phyloP scores from a whole-genome alignment of 2,888 invertebrate species.

The Aphelenchoides bicaudatus region DNA sequence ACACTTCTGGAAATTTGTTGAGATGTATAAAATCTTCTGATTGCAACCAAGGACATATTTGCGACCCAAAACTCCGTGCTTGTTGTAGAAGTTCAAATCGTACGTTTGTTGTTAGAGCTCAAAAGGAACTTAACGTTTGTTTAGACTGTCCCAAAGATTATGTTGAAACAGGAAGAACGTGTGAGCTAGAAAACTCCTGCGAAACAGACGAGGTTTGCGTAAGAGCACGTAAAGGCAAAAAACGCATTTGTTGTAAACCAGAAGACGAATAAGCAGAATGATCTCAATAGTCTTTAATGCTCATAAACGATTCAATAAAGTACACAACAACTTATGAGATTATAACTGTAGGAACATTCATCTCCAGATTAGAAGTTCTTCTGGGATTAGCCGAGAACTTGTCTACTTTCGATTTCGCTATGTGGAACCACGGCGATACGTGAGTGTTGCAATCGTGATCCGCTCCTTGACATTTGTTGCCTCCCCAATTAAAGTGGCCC shows the following conservation, averaged over 20 bases:
- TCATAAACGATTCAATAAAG: neutral
- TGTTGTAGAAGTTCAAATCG: slow-evolving; percentile 56
- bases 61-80: slow-evolving; percentile 48
- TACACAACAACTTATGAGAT: neutral
- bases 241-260: slow-evolving; percentile 12
- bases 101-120: slow-evolving; percentile 27
- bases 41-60: slow-evolving; percentile 42
- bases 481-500: slow-evolving; percentile 40
- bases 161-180: slow-evolving; percentile 53
- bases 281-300: neutral
- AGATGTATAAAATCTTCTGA: slow-evolving; percentile 38
- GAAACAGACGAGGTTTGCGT: slow-evolving; percentile 39
- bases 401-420: slow-evolving; percentile 41
- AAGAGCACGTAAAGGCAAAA: slow-evolving; percentile 9
- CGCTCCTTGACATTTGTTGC: slow-evolving; percentile 35
- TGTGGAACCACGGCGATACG: slow-evolving; percentile 41
- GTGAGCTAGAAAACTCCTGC: slow-evolving; percentile 32
- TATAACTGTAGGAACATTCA: neutral
- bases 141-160: slow-evolving; percentile 51
- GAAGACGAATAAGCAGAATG: slow-evolving; percentile 1
- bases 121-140: slow-evolving; percentile 20
- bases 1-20: slow-evolving; percentile 41
- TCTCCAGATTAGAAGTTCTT: neutral
- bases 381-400: slow-evolving; percentile 19
- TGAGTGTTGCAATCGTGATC: slow-evolving; percentile 31